Percentiles rank a stretch among this genome's conserved stretches.
These are phyloP conservation scores for Caenorhabditis sulstoni DNA, from an alignment of 2,888 invertebrate species.

Conservation along the genomic window DNA sequence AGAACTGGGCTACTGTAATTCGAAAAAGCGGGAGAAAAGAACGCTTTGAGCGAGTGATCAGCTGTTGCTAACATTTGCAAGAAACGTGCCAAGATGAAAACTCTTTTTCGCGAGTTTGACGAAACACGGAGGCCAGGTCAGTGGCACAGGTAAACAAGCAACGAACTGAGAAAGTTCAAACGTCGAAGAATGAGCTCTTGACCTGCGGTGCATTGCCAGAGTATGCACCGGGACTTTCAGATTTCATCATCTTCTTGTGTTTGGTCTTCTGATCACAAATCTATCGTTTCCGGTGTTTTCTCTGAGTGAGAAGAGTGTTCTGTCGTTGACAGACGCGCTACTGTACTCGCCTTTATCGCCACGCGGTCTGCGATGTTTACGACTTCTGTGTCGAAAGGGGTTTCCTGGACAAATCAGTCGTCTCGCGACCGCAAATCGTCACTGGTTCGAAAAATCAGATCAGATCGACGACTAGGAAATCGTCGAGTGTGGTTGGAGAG, in stretches of 20 bases:
- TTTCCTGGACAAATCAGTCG: conserved; percentile 49
- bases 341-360: conserved; percentile 32
- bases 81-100: conserved; percentile 35
- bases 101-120: conserved; percentile 20
- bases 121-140: conserved; percentile 28
- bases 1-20: conserved; percentile 29
- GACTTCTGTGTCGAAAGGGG: conserved; percentile 41
- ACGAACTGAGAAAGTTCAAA: conserved; percentile 40
- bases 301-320: neutral
- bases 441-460: conserved; percentile 54
- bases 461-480: conserved; percentile 10
- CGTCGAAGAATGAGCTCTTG: conserved; percentile 31
- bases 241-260: neutral
- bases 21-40: conserved; percentile 18
- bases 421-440: conserved; percentile 38
- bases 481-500: conserved; percentile 29
- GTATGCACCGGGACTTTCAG: conserved; percentile 14
- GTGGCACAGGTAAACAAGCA: conserved; percentile 8
- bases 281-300: conserved; percentile 48
- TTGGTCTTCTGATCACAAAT: conserved; percentile 9
- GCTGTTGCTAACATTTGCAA: conserved; percentile 28
- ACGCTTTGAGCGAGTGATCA: conserved; percentile 23
- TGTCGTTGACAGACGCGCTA: conserved; percentile 47
- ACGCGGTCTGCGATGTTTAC: conserved; percentile 56
- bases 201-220: conserved; percentile 1